Conservation (phyloP, 2,113 vertebrate genomes). For the Numenius arquata region DNA sequence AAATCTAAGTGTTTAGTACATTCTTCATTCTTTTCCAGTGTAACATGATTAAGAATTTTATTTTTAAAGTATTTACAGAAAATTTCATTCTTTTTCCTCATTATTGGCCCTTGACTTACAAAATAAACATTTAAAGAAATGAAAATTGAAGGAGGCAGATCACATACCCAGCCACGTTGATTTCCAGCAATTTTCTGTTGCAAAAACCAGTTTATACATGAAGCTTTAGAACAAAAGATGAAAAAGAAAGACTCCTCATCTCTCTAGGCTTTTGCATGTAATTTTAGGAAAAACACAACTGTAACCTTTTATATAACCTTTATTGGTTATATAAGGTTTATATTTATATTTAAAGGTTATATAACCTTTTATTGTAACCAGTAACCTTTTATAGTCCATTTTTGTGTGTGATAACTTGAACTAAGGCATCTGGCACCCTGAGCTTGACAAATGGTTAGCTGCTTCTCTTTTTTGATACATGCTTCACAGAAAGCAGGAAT, state of each 20-base stretch:
- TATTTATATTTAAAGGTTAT: no score
- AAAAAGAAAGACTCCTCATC: neutral
- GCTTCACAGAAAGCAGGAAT: neutral
- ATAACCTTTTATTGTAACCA: no score
- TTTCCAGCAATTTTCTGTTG: neutral
- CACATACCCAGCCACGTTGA: neutral
- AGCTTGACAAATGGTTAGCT: neutral
- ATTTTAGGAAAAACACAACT: neutral
- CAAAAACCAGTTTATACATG: neutral
- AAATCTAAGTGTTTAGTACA: neutral
- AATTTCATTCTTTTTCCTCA: neutral
- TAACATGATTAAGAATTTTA: neutral
- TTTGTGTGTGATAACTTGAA: neutral
- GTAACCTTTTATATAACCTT: neutral
- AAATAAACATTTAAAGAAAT: neutral
- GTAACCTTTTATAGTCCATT: neutral
- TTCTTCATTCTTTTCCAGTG: neutral
- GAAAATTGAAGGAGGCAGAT: neutral
- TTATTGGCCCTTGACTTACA: neutral
- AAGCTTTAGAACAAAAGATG: neutral
- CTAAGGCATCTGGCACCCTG: neutral
- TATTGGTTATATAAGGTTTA: no score
- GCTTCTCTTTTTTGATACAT: neutral
- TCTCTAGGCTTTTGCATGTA: neutral
- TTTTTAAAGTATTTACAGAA: neutral